These are phyloP conservation scores for Meteorus sp. DNA, from an alignment of 1,140 invertebrate genomes.

Conservation along the genomic window DNA sequence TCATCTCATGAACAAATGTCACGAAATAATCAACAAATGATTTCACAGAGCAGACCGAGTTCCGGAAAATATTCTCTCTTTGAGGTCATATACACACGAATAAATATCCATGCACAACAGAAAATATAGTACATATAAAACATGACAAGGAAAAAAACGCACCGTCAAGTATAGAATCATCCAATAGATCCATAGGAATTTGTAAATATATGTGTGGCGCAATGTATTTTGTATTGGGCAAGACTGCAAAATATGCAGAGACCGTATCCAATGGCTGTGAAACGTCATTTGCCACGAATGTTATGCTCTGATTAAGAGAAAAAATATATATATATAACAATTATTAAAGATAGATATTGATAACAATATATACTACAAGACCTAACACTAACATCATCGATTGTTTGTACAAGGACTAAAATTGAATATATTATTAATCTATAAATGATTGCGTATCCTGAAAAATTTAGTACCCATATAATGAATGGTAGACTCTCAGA, in stretches of 20 bases:
- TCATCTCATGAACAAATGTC: too few relatives aligned
- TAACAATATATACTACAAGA: constrained; percentile 11
- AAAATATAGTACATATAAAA: not conserved
- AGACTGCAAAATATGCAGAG: constrained; percentile 26
- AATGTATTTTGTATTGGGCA: constrained; percentile 31
- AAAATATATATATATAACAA: constrained; percentile 17
- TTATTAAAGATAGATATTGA: not conserved
- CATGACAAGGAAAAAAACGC: not conserved
- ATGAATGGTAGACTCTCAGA: not conserved
- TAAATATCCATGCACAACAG: not conserved
- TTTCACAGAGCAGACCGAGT: too few relatives aligned
- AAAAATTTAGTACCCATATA: constrained; percentile 11
- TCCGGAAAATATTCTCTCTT: too few relatives aligned
- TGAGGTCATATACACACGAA: not conserved
- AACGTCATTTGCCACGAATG: constrained; percentile 30
- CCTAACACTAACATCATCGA: constrained; percentile 11
- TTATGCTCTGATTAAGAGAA: constrained; percentile 21
- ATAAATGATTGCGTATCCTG: not conserved
- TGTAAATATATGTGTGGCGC: constrained; percentile 30
- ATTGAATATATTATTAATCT: not conserved
- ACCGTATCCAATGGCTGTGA: constrained; percentile 33
- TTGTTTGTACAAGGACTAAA: constrained; percentile 3
- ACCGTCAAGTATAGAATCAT: not conserved
- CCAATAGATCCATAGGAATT: constrained; percentile 10
- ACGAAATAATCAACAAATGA: too few relatives aligned